These are phyloP conservation scores for Remorina albescens DNA, from an alignment of 2,797 vertebrate genomes.

Conservation along the genomic window DNA sequence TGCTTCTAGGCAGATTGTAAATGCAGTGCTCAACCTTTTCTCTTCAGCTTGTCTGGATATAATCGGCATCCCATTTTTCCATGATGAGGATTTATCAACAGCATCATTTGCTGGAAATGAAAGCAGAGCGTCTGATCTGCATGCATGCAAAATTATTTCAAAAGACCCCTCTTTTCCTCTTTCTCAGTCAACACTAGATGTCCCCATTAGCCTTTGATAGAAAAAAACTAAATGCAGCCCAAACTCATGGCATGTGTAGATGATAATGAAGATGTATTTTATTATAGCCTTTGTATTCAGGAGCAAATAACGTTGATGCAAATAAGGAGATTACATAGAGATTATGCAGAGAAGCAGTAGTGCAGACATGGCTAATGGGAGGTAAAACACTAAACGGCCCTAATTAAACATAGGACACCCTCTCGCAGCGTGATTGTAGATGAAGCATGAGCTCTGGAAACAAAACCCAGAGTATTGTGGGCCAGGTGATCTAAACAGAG, in stretches of 20 bases:
- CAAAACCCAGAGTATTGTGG: slow-evolving; percentile 50
- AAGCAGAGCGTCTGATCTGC: not conserved
- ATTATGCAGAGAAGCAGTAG: slow-evolving; percentile 43
- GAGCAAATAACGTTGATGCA: slow-evolving; percentile 41
- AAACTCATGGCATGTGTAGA: not conserved
- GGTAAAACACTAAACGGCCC: slow-evolving; percentile 6
- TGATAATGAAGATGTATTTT: slow-evolving; percentile 22
- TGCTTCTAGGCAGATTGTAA: not conserved
- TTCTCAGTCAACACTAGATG: slow-evolving; percentile 77
- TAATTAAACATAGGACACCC: slow-evolving; percentile 4
- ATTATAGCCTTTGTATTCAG: slow-evolving; percentile 22
- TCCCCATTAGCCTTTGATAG: slow-evolving; percentile 67
- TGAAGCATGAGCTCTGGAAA: slow-evolving; percentile 44
- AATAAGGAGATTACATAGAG: slow-evolving; percentile 48
- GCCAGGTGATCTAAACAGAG: slow-evolving; percentile 59
- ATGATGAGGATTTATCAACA: not conserved
- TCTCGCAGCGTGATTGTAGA: not conserved
- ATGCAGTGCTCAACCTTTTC: not conserved
- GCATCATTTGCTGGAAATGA: not conserved
- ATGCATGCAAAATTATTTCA: not conserved
- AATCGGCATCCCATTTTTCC: not conserved
- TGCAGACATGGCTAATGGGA: slow-evolving; percentile 24
- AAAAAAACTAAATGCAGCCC: slow-evolving; percentile 11
- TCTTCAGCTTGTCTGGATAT: not conserved
- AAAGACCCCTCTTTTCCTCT: not conserved